Conservation (phyloP, 2,113 vertebrate species). For the Marcusenius ussheri region DNA sequence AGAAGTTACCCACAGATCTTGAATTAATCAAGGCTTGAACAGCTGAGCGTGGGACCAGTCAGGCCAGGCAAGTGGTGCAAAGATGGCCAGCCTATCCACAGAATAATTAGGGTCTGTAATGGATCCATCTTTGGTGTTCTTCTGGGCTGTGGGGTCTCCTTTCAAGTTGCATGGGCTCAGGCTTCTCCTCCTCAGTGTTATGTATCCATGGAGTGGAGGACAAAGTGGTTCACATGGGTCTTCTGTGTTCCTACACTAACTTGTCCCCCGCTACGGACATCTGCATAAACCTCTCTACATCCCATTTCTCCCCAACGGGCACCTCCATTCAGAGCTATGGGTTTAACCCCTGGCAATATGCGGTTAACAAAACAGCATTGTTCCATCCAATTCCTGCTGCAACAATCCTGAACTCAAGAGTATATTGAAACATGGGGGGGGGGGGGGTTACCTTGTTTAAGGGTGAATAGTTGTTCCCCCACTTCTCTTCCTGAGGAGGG, state of each 20-base stretch:
- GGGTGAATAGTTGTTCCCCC: neutral
- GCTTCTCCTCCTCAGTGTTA: neutral
- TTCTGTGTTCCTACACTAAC: neutral
- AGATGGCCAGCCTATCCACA: neutral
- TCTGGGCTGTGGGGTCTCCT: neutral
- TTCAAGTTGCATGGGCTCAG: neutral
- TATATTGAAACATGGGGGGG: neutral
- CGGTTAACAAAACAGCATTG: neutral
- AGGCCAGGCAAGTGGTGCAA: neutral
- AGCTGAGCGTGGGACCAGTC: neutral
- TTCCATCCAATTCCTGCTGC: neutral
- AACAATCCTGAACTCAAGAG: neutral
- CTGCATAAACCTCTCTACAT: neutral
- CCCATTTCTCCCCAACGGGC: neutral
- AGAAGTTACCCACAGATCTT: neutral
- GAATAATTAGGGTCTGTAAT: neutral
- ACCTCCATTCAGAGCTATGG: neutral
- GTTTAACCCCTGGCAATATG: neutral
- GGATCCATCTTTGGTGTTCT: neutral
- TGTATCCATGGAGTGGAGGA: neutral
- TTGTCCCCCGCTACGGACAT: neutral
- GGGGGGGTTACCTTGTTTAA: neutral
- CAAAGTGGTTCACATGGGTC: neutral
- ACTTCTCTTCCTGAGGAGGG: neutral
- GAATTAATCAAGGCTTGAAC: neutral